Base-by-base conservation (phyloP, 1,140 invertebrate species). In the Sitodiplosis mosellana region DNA sequence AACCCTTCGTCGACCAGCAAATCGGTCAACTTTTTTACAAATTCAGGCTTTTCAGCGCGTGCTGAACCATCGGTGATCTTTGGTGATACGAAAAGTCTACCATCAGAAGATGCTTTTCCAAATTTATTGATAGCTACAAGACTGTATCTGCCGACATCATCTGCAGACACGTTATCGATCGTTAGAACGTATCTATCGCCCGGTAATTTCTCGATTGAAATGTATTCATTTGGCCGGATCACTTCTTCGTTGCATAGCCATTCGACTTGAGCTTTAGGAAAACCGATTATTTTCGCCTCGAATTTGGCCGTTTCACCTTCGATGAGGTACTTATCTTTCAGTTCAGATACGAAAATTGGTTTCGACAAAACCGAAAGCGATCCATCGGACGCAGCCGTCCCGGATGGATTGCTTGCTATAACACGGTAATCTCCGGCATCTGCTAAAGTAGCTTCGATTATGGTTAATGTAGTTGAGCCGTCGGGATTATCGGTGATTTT, bases 131-230 rank as follows among this genome's bases (percentile, higher is more conserved):
- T 69, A 11, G 81, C 78, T 1, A 75, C 69, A 2, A 87, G 63
- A 2, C 77, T 77, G 64, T 93, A 93, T 6, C 73, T 69, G 6
- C 89, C 89, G 43, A 81, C 78, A 63, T 91, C 83, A 52, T 86
- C 79, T 0, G 78, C 77, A 52, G 72, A 71, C 10, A 75, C 74
- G 18, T 71, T 66, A 56, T 91, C 86, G 65, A 97, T 93, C 0
- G 92, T 83, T 11, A 96, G 66, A 17, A 85, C 87, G 40, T 94
- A 67, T 0, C 83, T 66, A 38, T 78, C 84, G 0, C 81, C 82
- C 53, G 87, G 82, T 15, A 71, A 61, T 37, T 81, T 3, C 3
- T 27, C 82, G 17, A 86, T 75, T 48, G 74, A 73, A 56, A 81
- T 86, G 54, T 84, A 87, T 17, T 80, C 73, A 12, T 66, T 63